Evolutionary conservation across 2,113 vertebrate species (phyloP).

Genomic region (Anseranas semipalmata): DNA sequence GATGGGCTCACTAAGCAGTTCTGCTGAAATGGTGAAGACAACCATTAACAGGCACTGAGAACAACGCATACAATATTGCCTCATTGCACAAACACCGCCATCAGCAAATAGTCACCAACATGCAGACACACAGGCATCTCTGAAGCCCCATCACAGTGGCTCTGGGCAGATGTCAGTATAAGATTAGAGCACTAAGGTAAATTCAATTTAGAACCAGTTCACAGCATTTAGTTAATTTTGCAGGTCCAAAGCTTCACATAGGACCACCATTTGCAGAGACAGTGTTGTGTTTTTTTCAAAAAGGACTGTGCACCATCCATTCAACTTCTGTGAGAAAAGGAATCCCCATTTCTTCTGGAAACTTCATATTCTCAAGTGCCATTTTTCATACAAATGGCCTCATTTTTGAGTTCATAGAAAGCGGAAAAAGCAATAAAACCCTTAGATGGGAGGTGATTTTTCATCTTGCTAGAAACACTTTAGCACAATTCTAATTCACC

Average conservation of each 20-base stretch:
- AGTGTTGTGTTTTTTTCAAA: not conserved
- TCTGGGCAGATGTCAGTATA: not conserved
- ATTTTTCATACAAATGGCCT: constrained; percentile 53
- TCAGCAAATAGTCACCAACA: not conserved
- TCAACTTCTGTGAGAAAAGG: not conserved
- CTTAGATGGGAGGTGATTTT: constrained; percentile 46
- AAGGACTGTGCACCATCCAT: not conserved
- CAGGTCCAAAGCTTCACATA: not conserved
- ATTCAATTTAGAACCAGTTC: not conserved
- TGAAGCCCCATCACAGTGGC: not conserved
- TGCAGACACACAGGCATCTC: not conserved
- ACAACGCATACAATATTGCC: not conserved
- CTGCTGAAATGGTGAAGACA: not conserved
- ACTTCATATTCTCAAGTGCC: not conserved
- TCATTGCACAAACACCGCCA: not conserved
- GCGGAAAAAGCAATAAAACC: constrained; percentile 54
- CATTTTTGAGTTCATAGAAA: constrained; percentile 43
- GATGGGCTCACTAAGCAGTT: not conserved
- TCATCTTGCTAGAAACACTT: constrained; percentile 57
- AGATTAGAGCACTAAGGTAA: not conserved
- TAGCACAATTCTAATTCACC: constrained; percentile 48
- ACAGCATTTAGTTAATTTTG: not conserved
- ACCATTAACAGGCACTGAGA: not conserved
- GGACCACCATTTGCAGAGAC: not conserved
- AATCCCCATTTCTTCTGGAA: constrained; percentile 28